These are phyloP conservation scores for Chymomyza amoena DNA, from an alignment of 2,888 invertebrate genomes.

Conservation along the genomic window DNA sequence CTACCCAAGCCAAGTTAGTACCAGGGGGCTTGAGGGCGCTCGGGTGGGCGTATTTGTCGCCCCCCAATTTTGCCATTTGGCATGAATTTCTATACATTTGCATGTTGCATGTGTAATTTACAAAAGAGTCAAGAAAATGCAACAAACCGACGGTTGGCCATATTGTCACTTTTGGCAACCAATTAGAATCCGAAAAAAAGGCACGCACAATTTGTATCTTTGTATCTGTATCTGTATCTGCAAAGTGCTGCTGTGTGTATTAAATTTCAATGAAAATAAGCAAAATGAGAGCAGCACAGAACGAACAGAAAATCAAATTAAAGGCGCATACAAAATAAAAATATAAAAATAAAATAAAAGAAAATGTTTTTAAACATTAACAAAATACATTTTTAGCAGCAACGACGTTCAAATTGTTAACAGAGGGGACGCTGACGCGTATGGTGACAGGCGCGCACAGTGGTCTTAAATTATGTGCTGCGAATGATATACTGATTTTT, in stretches of 20 bases:
- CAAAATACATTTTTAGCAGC: conserved; percentile 42
- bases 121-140: conserved; percentile 38
- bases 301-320: conserved; percentile 28
- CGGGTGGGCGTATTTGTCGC: background rate
- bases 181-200: background rate
- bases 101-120: conserved; percentile 37
- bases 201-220: conserved; percentile 16
- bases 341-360: conserved; percentile 33
- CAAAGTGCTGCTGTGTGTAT: conserved; percentile 39
- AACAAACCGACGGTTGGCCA: conserved; percentile 32
- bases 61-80: conserved; percentile 24
- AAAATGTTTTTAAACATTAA: conserved; percentile 49
- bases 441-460: conserved; percentile 27
- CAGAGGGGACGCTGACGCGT: conserved; percentile 15
- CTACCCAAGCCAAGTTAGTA: conserved; percentile 52
- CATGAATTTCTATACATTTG: conserved; percentile 7
- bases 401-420: background rate
- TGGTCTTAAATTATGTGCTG: background rate
- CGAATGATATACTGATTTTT: background rate
- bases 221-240: background rate
- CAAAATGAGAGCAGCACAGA: conserved; percentile 24
- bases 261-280: conserved; percentile 56
- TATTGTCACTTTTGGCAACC: background rate
- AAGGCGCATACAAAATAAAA: conserved; percentile 23
- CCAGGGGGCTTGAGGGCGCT: background rate